A percentile compares a stretch with the other conserved stretches of the same genome.
These are phyloP conservation scores for Trichomycterus rosablanca DNA, from an alignment of 2,113 vertebrate species.

Conservation along the genomic window DNA sequence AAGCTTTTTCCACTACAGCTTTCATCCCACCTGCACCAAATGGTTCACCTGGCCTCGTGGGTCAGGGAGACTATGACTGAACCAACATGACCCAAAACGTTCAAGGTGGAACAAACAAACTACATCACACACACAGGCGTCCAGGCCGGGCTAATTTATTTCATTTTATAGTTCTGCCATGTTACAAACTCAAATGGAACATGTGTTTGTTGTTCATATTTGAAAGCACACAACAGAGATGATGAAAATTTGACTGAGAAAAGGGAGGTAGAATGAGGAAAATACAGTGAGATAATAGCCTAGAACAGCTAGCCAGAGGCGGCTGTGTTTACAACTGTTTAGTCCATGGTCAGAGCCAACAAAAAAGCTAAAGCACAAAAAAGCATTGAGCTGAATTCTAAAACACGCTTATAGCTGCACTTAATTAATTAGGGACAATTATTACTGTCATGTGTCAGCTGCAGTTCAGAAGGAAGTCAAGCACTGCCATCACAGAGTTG, in stretches of 20 bases:
- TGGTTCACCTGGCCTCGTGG: conserved; percentile 33
- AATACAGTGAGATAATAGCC: conserved; percentile 9
- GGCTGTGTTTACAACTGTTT: conserved; percentile 36
- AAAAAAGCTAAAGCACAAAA: conserved; percentile 39
- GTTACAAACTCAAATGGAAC: conserved; percentile 22
- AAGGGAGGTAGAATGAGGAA: not conserved
- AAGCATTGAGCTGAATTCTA: conserved; percentile 28
- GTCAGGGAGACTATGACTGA: conserved; percentile 32
- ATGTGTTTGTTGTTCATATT: conserved; percentile 37
- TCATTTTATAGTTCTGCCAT: conserved; percentile 1
- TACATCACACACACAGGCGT: conserved; percentile 44
- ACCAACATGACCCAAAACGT: conserved; percentile 8
- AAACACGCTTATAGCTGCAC: conserved; percentile 9
- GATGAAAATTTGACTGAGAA: conserved; percentile 21
- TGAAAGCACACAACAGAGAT: conserved; percentile 27
- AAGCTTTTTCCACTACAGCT: conserved; percentile 43
- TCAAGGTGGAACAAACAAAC: conserved; percentile 49
- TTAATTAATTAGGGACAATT: too few species aligned
- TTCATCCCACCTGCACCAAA: conserved; percentile 44
- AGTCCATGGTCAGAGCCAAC: conserved; percentile 34
- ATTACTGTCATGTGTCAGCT: too few species aligned
- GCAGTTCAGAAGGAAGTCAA: too few species aligned
- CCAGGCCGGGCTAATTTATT: conserved; percentile 20
- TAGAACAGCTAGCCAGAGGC: conserved; percentile 24
- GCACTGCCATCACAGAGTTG: too few species aligned